Evolutionary conservation across 2,113 vertebrate species (phyloP).

Genomic region (human (Homo sapiens)): DNA sequence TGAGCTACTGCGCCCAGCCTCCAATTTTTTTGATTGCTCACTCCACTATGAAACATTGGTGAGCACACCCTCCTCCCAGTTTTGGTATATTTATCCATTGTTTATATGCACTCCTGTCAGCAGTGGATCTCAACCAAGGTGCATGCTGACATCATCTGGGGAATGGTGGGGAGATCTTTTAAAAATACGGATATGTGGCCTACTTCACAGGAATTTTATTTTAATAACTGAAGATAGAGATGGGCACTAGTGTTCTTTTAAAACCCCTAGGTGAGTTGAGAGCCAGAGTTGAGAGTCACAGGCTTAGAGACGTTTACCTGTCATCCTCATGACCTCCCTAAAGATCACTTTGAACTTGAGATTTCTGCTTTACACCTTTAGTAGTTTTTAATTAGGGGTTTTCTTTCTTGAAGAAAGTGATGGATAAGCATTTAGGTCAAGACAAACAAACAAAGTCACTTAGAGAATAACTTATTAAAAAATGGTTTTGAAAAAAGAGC

Average conservation of each 20-base stretch:
- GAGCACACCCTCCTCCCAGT: neutral
- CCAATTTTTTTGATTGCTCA: neutral
- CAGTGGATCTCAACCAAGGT: neutral
- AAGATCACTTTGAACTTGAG: neutral
- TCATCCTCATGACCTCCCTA: neutral
- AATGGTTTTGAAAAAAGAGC: neutral
- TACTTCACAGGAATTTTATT: neutral
- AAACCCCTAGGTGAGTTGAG: neutral
- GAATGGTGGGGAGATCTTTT: too few species aligned
- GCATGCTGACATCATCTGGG: neutral
- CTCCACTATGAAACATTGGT: neutral
- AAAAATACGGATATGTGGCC: neutral
- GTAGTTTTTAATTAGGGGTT: neutral
- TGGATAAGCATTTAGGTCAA: neutral
- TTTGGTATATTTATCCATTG: neutral
- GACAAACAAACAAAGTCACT: neutral
- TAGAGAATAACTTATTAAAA: neutral
- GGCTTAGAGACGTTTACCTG: neutral
- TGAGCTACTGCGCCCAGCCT: too few species aligned
- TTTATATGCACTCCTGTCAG: neutral
- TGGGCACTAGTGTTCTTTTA: neutral
- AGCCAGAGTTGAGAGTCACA: neutral
- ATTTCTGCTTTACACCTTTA: neutral
- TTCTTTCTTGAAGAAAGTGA: slow-evolving; percentile 10
- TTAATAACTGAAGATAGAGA: neutral